A percentile compares a stretch with the other conserved stretches of the same genome.
Conservation (phyloP, 2,888 invertebrate species). For the Ochlodes sylvanus region DNA sequence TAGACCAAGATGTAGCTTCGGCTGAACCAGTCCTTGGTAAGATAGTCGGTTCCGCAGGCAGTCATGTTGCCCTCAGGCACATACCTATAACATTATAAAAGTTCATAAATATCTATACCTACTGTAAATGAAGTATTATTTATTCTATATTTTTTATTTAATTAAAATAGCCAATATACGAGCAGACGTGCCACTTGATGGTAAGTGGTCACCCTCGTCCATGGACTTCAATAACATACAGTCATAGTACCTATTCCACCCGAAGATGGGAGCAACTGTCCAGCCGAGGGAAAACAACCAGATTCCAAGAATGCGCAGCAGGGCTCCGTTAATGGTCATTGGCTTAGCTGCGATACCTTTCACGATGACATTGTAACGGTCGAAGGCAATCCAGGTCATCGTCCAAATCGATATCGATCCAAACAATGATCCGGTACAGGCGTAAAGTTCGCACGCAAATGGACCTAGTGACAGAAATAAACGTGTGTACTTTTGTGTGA, state of each 20-base stretch:
- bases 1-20: constrained; percentile 92
- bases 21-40: constrained; percentile 90
- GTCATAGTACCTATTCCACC: constrained; percentile 95
- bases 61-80: constrained; percentile 98
- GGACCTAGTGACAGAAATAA: constrained; percentile 81
- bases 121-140: background rate
- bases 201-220: too few relatives aligned
- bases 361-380: constrained; percentile 97
- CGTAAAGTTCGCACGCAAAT: constrained; percentile 94
- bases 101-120: background rate
- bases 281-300: constrained; percentile 92
- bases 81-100: constrained; percentile 83
- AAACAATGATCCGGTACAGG: constrained; percentile 93
- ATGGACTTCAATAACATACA: too few relatives aligned
- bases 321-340: constrained; percentile 91
- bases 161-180: too few relatives aligned
- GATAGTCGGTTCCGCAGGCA: constrained; percentile 95
- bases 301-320: constrained; percentile 90
- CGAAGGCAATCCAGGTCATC: constrained; percentile 96
- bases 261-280: constrained; percentile 94
- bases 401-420: constrained; percentile 97
- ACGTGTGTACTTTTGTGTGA: too few relatives aligned
- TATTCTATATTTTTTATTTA: too few relatives aligned
- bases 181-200: too few relatives aligned
- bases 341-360: constrained; percentile 95